Evolutionary conservation across 1,140 invertebrate species (phyloP), one percentile per base, ranked within the genome.

Genomic region (Chironomus striatipennis): DNA sequence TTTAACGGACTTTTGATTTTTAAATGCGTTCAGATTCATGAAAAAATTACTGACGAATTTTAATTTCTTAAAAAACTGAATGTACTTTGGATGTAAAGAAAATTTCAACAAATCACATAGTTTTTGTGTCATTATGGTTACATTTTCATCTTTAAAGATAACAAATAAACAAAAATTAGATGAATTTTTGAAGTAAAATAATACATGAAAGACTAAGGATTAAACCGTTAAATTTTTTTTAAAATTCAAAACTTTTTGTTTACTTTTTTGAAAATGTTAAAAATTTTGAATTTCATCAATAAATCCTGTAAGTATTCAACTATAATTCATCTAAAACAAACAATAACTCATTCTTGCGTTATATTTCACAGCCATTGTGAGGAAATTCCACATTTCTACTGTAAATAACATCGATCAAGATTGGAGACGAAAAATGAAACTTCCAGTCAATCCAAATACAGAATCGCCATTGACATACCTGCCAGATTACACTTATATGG

Each of bases 401-500:
- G 47, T n/a, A 57, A 15, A 15, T 12, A 57, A 57, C 8, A 78
- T 81, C 8, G 80, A 82, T 73, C 83, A 87, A 75, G 82, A 85
- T 75, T 89, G 86, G 86, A 81, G 88, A 76, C 78, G 83, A 73
- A 80, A 81, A n/a, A 79, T 81, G 76, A 86, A 87, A 24, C 79
- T 91, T 43, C 80, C 87, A 7, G 74, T 76, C 57, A 91, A 92
- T 83, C 87, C 88, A 42, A 91, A 88, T 81, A 81, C 86, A 10
- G 86, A 85, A 80, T 89, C 90, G 4, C 85, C 88, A 7, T 81
- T 93, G 1, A 88, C 89, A 24, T 90, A 91, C 82, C 81, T 85
- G 20, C 86, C 89, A 1, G 91, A 93, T 82, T 93, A 89, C 79
- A 87, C 87, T 1, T 93, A 86, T 79, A 79, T 87, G 21, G 90